These are phyloP conservation scores for Limonius californicus DNA, from an alignment of 1,140 invertebrate genomes.

Conservation along the genomic window DNA sequence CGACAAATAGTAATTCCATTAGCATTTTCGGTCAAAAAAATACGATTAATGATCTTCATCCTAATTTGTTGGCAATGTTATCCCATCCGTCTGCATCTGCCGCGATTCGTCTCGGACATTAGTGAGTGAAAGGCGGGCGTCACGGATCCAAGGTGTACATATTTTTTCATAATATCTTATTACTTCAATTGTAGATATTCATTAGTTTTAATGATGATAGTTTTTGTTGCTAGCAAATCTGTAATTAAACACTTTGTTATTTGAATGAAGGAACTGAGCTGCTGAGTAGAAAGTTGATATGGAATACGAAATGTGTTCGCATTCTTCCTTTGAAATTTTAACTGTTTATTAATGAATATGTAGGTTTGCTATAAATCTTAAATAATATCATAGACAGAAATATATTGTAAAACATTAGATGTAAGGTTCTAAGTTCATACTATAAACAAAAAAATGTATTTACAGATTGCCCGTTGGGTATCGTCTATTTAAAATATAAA, in stretches of 20 bases:
- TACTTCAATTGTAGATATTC: conserved; percentile 21
- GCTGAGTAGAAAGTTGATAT: too few relatives aligned
- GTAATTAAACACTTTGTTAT: neutral
- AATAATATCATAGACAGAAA: too few relatives aligned
- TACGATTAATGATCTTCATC: conserved; percentile 8
- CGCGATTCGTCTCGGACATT: conserved; percentile 24
- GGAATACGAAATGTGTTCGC: too few relatives aligned
- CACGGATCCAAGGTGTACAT: conserved; percentile 24
- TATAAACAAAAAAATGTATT: too few relatives aligned
- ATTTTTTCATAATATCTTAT: conserved; percentile 19
- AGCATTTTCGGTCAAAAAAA: conserved; percentile 1
- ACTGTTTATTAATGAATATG: too few relatives aligned
- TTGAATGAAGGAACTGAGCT: too few relatives aligned
- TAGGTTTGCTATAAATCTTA: too few relatives aligned
- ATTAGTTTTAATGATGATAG: conserved; percentile 2
- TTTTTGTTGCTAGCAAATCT: neutral
- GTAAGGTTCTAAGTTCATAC: too few relatives aligned
- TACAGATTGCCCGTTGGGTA: too few relatives aligned
- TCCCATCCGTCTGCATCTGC: conserved; percentile 19
- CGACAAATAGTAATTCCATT: conserved; percentile 10
- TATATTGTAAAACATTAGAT: too few relatives aligned
- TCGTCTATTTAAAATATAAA: too few relatives aligned
- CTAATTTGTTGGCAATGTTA: conserved; percentile 8
- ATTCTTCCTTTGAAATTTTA: too few relatives aligned
- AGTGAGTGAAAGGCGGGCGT: conserved; percentile 25